phyloP scores from a whole-genome alignment of 1,140 invertebrate genomes.

The Cydia splendana region DNA sequence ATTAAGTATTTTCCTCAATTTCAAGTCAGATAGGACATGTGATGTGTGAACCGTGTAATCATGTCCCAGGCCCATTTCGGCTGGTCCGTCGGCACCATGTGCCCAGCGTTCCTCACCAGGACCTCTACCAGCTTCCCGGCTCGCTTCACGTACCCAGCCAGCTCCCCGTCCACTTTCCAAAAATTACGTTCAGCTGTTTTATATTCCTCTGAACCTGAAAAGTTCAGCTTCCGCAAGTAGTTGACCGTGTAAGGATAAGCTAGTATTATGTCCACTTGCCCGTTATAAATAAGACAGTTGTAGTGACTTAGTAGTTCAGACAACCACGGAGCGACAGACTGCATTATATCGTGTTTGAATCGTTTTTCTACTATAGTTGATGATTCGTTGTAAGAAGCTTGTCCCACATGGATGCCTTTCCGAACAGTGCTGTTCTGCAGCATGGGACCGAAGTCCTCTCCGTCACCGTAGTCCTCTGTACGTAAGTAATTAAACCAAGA shows the following conservation, averaged over 20 bases:
- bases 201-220: constrained; percentile 84
- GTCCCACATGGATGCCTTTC: constrained; percentile 1
- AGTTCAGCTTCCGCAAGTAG: constrained; percentile 85
- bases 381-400: neutral
- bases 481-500: constrained; percentile 88
- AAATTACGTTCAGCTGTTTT: constrained; percentile 82
- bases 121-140: constrained; percentile 88
- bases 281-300: constrained; percentile 84
- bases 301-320: constrained; percentile 55
- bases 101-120: constrained; percentile 89
- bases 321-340: neutral
- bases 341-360: constrained; percentile 36
- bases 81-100: constrained; percentile 91
- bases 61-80: constrained; percentile 89
- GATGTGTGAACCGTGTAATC: constrained; percentile 87
- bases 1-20: neutral
- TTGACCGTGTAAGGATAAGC: constrained; percentile 89
- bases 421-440: neutral
- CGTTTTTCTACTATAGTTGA: neutral
- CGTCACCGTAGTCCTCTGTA: neutral
- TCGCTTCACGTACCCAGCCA: constrained; percentile 89
- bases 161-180: constrained; percentile 85
- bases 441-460: neutral
- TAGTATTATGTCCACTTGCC: constrained; percentile 79
- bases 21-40: neutral